Evolutionary conservation across 1,140 invertebrate species (phyloP), one percentile per base, ranked within the genome.

Genomic region (Reticulitermes speratus): DNA sequence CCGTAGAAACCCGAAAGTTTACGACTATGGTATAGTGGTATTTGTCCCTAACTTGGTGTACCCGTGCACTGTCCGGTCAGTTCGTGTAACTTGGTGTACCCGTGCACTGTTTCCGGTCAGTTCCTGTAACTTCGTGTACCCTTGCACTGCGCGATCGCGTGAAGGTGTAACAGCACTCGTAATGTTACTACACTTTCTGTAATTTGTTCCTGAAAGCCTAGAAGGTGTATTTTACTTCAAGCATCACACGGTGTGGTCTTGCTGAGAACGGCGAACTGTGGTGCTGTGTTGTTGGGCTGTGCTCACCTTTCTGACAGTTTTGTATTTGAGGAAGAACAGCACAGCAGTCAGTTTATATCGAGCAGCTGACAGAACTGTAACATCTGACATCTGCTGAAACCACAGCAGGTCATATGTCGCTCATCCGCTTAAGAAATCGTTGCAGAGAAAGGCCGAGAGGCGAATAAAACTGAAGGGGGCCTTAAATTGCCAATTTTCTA

Each of bases 401-500:
- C n/a, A 30, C n/a, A 75, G 14, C 5, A 9, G n/a, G n/a, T 75
- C 25, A 75, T 30, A 14, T 75, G 65, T 75, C 65, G 14, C n/a
- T 75, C n/a, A 75, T 75, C 65, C 65, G 6, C 25, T 75, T n/a
- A 75, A 75, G 65, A 25, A 75, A 75, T 30, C n/a, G 65, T 5
- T 30, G 65, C 65, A 30, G 65, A 30, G 65, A 75, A 75, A 75
- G 65, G 30, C 65, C n/a, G 65, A 75, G 65, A 75, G 65, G n/a
- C 65, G 65, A 75, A 75, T 75, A 75, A 75, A 75, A 75, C 65
- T 75, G 65, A 75, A 75, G 65, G 65, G 65, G 65, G 65, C n/a
- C 65, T 30, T 84, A 84, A 84, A 84, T 84, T 84, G 84, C 48
- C 84, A 84, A 84, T 84, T 84, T 84, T 84, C 84, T 45, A 84